These are phyloP conservation scores for Stichodactyla helianthus DNA, from an alignment of 64 coral and sea anemone species.

Conservation along the genomic window DNA sequence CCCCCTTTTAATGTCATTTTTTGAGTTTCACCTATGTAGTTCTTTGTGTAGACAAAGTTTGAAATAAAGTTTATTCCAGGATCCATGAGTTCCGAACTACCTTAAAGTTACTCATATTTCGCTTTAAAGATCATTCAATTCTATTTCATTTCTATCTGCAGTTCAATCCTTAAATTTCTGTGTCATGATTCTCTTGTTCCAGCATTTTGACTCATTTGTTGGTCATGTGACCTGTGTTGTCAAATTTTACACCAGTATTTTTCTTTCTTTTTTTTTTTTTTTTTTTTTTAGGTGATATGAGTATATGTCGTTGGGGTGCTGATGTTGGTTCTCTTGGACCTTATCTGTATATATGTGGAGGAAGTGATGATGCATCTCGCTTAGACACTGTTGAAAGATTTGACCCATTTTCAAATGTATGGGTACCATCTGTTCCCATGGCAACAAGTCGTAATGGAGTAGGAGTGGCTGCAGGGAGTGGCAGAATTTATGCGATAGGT, in stretches of 20 bases:
- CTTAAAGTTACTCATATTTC: too few relatives aligned
- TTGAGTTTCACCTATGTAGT: too few relatives aligned
- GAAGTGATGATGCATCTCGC: slow-evolving; percentile 92
- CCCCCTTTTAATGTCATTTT: too few relatives aligned
- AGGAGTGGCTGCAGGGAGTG: slow-evolving; percentile 82
- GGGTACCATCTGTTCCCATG: slow-evolving; percentile 96
- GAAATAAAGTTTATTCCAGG: too few relatives aligned
- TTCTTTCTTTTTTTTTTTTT: background rate
- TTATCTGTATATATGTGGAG: slow-evolving; percentile 95
- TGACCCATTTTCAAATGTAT: slow-evolving; percentile 88
- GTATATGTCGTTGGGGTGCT: slow-evolving; percentile 98
- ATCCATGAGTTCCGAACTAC: too few relatives aligned
- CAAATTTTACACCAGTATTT: background rate
- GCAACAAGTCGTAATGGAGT: slow-evolving; percentile 95
- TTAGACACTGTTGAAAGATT: slow-evolving; percentile 91
- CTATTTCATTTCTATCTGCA: too few relatives aligned
- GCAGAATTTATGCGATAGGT: slow-evolving; percentile 98
- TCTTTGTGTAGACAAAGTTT: too few relatives aligned
- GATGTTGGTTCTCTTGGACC: slow-evolving; percentile 84
- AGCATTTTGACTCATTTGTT: too few relatives aligned
- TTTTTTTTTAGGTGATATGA: slow-evolving; percentile 80
- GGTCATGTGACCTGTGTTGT: background rate
- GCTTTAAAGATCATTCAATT: too few relatives aligned
- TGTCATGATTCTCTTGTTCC: too few relatives aligned
- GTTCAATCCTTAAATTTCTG: too few relatives aligned